phyloP scores from a whole-genome alignment of 2,888 invertebrate genomes.

The Muscina levida region DNA sequence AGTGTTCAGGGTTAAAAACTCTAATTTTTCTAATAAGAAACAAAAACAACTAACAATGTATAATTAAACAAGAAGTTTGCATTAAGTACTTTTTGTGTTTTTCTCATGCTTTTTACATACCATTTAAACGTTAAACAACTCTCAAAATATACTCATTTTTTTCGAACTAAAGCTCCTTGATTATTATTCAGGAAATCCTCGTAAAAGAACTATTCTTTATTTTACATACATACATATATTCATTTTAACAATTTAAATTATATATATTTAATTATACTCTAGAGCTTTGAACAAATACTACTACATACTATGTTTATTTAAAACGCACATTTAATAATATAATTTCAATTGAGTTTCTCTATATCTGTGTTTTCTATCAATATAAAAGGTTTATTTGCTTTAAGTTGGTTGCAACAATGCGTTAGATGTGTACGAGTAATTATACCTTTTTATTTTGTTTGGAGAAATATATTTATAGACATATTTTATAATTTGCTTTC shows the following conservation, averaged over 20 bases:
- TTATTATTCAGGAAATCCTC: too few relatives aligned
- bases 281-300: too few relatives aligned
- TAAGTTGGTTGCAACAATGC: background rate
- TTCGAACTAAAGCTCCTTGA: background rate
- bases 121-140: slow-evolving; percentile 2
- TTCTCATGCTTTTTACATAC: slow-evolving; percentile 30
- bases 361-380: background rate
- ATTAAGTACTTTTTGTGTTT: background rate
- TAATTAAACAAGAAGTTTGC: too few relatives aligned
- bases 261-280: too few relatives aligned
- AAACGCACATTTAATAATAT: background rate
- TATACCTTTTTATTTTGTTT: too few relatives aligned
- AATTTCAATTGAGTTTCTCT: background rate
- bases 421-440: too few relatives aligned
- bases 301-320: background rate
- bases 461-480: too few relatives aligned
- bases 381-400: slow-evolving; percentile 19
- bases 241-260: too few relatives aligned
- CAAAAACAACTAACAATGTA: slow-evolving; percentile 4
- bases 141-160: slow-evolving; percentile 27
- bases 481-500: too few relatives aligned
- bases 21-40: slow-evolving; percentile 24
- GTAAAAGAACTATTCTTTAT: too few relatives aligned
- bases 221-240: too few relatives aligned
- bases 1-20: slow-evolving; percentile 31